phyloP scores from a whole-genome alignment of 1,140 invertebrate genomes.

The Ostrea edulis region DNA sequence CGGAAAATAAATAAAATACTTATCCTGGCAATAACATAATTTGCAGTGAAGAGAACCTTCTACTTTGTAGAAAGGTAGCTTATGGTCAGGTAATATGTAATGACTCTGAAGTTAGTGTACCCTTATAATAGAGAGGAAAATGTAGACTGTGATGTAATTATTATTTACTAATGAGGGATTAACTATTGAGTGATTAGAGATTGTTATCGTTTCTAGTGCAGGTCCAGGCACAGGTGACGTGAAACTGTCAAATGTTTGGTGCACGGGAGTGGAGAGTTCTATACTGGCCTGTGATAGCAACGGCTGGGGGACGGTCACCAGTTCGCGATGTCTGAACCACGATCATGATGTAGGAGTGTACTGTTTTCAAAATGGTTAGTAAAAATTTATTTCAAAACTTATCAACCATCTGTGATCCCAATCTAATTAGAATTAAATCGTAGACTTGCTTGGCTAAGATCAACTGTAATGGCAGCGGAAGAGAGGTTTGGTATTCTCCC shows the following conservation, averaged over 20 bases:
- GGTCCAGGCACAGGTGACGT: constrained; percentile 45
- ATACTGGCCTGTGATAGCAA: constrained; percentile 86
- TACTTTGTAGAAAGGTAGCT: no score
- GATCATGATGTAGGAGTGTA: constrained; percentile 56
- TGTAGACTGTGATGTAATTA: no score
- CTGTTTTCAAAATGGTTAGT: constrained; percentile 59
- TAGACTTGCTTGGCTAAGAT: no score
- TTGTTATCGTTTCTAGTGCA: constrained; percentile 46
- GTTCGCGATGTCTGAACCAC: constrained; percentile 73
- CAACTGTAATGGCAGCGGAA: no score
- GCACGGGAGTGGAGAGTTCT: constrained; percentile 85
- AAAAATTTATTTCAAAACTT: not conserved
- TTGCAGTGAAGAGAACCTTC: no score
- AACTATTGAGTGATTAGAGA: not conserved
- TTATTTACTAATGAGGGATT: not conserved
- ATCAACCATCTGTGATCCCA: not conserved
- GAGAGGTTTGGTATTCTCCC: no score
- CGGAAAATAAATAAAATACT: no score
- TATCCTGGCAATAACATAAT: no score
- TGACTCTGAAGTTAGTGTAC: no score
- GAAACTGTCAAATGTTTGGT: constrained; percentile 79
- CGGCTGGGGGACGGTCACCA: constrained; percentile 87
- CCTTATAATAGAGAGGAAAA: no score
- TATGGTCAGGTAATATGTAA: no score
- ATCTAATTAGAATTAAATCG: no score